Evolutionary conservation across 2,797 vertebrate species (phyloP).

Genomic region (Cuniculus paca): DNA sequence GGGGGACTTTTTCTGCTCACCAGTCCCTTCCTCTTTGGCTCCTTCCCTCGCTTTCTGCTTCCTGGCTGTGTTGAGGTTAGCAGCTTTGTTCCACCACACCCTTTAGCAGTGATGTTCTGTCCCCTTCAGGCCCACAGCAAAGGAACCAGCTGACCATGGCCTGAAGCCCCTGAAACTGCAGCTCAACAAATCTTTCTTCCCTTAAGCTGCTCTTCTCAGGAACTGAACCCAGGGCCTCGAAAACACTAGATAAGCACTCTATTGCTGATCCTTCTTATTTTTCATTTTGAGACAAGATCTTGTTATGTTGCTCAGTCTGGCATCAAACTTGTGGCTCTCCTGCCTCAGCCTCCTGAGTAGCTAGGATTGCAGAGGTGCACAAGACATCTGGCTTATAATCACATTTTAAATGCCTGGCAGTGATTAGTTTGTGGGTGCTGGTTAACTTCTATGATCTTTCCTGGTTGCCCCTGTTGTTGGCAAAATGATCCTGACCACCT

Average conservation of each 20-base stretch:
- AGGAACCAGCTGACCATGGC: not conserved
- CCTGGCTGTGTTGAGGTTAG: not conserved
- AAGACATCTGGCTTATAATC: not conserved
- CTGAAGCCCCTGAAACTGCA: not conserved
- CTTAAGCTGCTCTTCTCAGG: not conserved
- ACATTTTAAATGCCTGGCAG: accelerated
- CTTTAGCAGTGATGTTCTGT: not conserved
- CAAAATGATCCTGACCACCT: not conserved
- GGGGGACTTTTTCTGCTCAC: not conserved
- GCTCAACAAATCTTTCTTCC: not conserved
- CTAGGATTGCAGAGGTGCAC: not conserved
- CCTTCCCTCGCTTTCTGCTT: not conserved
- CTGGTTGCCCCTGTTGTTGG: accelerated
- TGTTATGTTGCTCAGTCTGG: not conserved
- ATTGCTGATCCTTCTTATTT: not conserved
- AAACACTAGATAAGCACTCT: not conserved
- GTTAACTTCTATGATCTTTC: no score
- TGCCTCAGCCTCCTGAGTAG: not conserved
- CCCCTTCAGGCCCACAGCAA: not conserved
- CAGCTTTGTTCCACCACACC: not conserved
- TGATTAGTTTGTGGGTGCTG: not conserved
- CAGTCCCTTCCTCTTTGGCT: not conserved
- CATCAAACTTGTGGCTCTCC: not conserved
- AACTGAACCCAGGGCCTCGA: not conserved
- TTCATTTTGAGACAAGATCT: not conserved